These are phyloP conservation scores for Propithecus coquereli DNA, from an alignment of 2,113 vertebrate genomes.

Conservation along the genomic window DNA sequence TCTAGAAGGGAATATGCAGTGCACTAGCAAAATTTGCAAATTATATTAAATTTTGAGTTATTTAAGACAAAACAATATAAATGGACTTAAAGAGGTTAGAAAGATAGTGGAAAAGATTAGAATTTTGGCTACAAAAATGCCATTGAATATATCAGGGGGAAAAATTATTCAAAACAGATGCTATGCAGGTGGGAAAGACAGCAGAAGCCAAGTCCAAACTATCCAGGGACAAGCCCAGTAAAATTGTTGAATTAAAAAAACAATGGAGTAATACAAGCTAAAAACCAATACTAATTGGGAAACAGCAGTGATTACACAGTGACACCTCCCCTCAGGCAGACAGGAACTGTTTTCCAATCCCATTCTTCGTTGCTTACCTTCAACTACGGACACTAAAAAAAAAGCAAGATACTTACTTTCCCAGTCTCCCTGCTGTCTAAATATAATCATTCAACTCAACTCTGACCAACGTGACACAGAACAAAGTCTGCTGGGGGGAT, in stretches of 20 bases:
- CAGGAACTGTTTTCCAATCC: background rate
- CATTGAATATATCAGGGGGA: background rate
- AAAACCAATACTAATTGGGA: background rate
- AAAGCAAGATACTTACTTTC: background rate
- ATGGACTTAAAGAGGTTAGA: background rate
- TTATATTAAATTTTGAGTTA: slow-evolving; percentile 27
- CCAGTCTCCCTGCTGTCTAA: background rate
- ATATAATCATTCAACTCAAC: background rate
- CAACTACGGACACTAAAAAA: background rate
- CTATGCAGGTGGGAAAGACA: background rate
- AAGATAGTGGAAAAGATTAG: background rate
- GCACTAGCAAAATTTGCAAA: background rate
- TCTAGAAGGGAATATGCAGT: background rate
- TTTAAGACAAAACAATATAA: slow-evolving; percentile 14
- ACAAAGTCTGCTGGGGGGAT: background rate
- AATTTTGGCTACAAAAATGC: slow-evolving; percentile 3
- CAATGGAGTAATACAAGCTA: background rate
- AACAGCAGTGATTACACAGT: background rate
- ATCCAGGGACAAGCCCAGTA: background rate
- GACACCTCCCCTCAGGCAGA: background rate
- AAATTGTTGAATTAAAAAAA: slow-evolving; percentile 19
- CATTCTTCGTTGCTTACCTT: background rate
- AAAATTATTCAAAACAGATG: slow-evolving; percentile 5
- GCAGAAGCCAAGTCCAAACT: background rate
- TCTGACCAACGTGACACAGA: background rate